These are phyloP conservation scores for Siphamia tubifer DNA, from an alignment of 2,113 vertebrate genomes.

Conservation along the genomic window DNA sequence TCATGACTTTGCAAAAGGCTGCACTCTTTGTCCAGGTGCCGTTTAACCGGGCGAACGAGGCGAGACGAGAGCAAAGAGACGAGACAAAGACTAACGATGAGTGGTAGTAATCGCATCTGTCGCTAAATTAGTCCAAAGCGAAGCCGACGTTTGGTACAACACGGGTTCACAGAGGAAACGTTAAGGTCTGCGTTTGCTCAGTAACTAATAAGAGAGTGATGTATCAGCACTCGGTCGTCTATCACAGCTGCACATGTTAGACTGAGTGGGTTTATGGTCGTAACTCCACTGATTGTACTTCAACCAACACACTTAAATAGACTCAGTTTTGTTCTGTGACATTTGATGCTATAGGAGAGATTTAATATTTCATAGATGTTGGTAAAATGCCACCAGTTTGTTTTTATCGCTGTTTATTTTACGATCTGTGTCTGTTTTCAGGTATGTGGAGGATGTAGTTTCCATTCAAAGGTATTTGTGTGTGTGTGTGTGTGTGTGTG, in stretches of 20 bases:
- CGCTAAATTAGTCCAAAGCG: neutral
- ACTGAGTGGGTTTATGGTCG: no score
- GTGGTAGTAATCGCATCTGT: neutral
- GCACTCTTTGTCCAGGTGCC: neutral
- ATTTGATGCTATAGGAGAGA: neutral
- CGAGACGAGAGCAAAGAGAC: neutral
- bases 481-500: conserved; percentile 26
- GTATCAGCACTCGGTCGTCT: neutral
- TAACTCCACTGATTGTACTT: no score
- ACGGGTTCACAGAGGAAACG: no score
- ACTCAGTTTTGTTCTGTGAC: neutral
- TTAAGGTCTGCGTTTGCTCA: neutral
- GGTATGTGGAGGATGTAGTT: conserved; percentile 5
- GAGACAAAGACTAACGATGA: neutral
- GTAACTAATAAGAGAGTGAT: neutral
- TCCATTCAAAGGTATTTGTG: conserved; percentile 10
- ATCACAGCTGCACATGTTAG: no score
- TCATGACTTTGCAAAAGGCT: neutral
- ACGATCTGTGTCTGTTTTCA: neutral
- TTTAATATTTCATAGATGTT: neutral
- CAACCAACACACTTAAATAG: no score
- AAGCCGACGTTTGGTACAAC: no score
- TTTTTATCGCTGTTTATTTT: neutral
- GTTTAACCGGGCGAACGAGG: neutral
- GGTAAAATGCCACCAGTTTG: neutral